Percentiles rank a stretch among this genome's conserved stretches.
These are phyloP conservation scores for Pseudomyrmex flavicornis DNA, from an alignment of 1,140 invertebrate species.

Conservation along the genomic window DNA sequence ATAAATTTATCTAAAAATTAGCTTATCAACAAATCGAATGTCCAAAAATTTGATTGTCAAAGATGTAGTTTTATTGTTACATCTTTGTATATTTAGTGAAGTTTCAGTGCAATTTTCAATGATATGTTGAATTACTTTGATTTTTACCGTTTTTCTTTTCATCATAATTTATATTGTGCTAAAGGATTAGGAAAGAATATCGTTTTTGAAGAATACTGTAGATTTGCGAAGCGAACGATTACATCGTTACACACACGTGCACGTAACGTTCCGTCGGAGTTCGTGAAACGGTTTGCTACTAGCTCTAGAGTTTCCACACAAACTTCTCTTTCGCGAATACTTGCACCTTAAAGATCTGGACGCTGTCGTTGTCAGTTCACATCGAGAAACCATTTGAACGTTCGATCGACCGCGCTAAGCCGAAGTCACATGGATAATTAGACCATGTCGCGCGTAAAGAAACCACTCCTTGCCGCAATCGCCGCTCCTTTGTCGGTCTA, in stretches of 20 bases:
- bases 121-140: too few species aligned
- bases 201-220: conserved; percentile 42
- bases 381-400: conserved; percentile 28
- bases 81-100: too few species aligned
- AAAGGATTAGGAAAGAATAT: neutral
- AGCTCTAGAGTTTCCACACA: conserved; percentile 57
- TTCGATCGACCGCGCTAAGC: conserved; percentile 51
- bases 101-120: too few species aligned
- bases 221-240: conserved; percentile 19
- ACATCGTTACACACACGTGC: conserved; percentile 54
- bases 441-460: conserved; percentile 69
- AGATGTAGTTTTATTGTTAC: too few species aligned
- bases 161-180: too few species aligned
- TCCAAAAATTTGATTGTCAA: too few species aligned
- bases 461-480: conserved; percentile 66
- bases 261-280: conserved; percentile 27
- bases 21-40: too few species aligned
- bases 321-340: conserved; percentile 49
- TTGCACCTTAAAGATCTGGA: conserved; percentile 57
- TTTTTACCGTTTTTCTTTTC: too few species aligned
- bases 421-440: conserved; percentile 69
- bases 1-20: too few species aligned
- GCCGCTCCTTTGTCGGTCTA: conserved; percentile 39
- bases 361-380: conserved; percentile 53
- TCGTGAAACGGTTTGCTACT: conserved; percentile 49